Base-by-base conservation (phyloP, 2,888 invertebrate species). In the Athalia circularis region DNA sequence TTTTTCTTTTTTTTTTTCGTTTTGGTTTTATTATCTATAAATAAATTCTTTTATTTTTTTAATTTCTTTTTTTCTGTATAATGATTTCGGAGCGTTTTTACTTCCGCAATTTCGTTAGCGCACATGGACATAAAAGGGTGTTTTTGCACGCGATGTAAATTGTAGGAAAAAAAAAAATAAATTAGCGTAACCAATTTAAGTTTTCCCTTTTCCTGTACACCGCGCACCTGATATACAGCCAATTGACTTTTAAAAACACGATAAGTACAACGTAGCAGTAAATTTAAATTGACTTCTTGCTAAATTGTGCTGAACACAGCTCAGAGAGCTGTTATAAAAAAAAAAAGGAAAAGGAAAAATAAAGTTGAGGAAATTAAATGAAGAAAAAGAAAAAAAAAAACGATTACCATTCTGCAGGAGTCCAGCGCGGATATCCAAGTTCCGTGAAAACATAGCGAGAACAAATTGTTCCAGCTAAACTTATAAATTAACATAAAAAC, bases 1-100 rank as follows among this genome's bases (percentile, higher is more conserved):
- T 82, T 48, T 62, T 72, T 74, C 43, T 50, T 77, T 77, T 68
- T 77, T 9, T 65, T 5, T 2, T 13, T 29, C 13, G 3, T 62
- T 62, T 13, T 8, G 0, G 62, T 62, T 29, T 29, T 29, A 29
- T 29, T 29, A 29, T 29, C 29, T 29, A 29, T 29, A 29, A 13
- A 62, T 43, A 78, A 77, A 77, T 57, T 79, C 72, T 80, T 62
- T 78, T 77, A 65, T 83, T 68, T 43, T 54, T n/a, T 62, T 78
- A 77, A 65, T 83, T 68, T 43, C 29, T n/a, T 15, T 29, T 29
- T 4, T 11, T 6, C 6, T 3, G 4, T 54, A n/a, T 54, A 11
- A 11, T 54, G 54, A 54, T 11, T 54, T n/a, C 54, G 7, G 3
- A 7, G 29, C 29, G 29, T 29, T 2, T 29, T 29, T 29, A 29